These are phyloP conservation scores for Eptesicus fuscus DNA, from an alignment of 2,113 vertebrate genomes.

Conservation along the genomic window DNA sequence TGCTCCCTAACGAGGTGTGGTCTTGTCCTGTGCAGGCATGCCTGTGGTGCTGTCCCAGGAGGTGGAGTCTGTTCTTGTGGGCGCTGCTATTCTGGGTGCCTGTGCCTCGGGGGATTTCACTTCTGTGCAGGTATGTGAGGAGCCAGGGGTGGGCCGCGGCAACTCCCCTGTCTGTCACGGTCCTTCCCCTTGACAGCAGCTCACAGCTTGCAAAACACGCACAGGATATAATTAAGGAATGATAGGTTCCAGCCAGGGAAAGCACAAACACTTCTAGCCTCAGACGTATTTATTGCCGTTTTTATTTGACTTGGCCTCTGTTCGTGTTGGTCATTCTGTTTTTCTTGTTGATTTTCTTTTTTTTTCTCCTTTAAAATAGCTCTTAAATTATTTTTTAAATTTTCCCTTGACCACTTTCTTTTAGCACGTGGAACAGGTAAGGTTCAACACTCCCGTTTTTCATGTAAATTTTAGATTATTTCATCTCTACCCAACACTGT, in stretches of 20 bases:
- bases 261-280: slow-evolving; percentile 35
- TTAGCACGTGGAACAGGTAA: background rate
- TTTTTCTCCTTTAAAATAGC: background rate
- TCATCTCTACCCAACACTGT: background rate
- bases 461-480: background rate
- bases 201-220: slow-evolving; percentile 52
- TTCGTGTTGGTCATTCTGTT: slow-evolving; percentile 3
- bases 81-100: slow-evolving; percentile 93
- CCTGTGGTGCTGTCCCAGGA: slow-evolving; percentile 92
- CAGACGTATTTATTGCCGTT: slow-evolving; percentile 44
- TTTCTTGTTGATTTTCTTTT: slow-evolving; percentile 25
- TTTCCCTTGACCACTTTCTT: slow-evolving; percentile 1
- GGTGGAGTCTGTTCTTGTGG: slow-evolving; percentile 93
- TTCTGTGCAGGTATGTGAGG: slow-evolving; percentile 88
- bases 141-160: background rate
- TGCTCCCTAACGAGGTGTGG: slow-evolving; percentile 65
- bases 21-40: slow-evolving; percentile 83
- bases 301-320: slow-evolving; percentile 40
- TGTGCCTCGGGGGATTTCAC: slow-evolving; percentile 92
- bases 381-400: slow-evolving; percentile 2
- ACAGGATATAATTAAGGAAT: slow-evolving; percentile 68
- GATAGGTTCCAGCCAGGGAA: slow-evolving; percentile 57
- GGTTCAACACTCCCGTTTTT: background rate
- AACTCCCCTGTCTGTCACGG: background rate
- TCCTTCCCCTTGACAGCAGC: slow-evolving; percentile 52